Base-by-base conservation (phyloP, 2,888 invertebrate genomes). In the Sicus ferrugineus region DNA sequence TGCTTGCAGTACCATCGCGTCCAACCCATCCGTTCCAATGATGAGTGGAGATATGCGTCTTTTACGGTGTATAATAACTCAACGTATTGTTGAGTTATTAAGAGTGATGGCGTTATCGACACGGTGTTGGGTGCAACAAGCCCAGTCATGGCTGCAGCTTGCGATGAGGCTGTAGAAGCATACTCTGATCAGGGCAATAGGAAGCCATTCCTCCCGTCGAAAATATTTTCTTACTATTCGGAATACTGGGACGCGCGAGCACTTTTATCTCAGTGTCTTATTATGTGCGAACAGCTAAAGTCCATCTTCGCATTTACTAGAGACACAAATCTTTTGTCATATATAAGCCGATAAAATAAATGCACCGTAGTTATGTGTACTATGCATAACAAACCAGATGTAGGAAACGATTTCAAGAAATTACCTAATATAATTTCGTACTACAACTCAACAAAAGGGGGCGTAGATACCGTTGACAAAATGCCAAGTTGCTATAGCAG, bases 81-180 rank as follows among this genome's bases (percentile, higher is more conserved):
- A n/a, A n/a, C 70, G 70, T 63, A 72, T 75, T 9, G 68, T 21
- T 59, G 70, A 65, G 54, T 67, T 31, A n/a, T n/a, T n/a, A n/a
- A n/a, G 42, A 77, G 76, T 58, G 77, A 73, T 54, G 84, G 79
- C 63, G 82, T 79, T 73, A 83, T 81, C 67, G 83, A 83, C 68
- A 83, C 83, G 34, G 81, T 82, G 67, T 80, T 82, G 34, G 80
- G 82, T 14, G 79, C 81, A 26, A 79, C 81, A 38, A 80, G 77
- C 28, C 82, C 82, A 72, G 83, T 80, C 82, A 82, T 81, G 5
- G 82, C 81, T 2, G 82, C 81, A 19, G 77, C 78, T 70, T 82
- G 83, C 69, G 78, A 78, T 64, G 77, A 77, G 21, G 83, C 82
- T 54, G 54, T 19, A 83, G 74, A 59, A 83, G 72, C 62, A 84